Conservation (phyloP, 2,888 invertebrate genomes). For the Metallyticus violacea region DNA sequence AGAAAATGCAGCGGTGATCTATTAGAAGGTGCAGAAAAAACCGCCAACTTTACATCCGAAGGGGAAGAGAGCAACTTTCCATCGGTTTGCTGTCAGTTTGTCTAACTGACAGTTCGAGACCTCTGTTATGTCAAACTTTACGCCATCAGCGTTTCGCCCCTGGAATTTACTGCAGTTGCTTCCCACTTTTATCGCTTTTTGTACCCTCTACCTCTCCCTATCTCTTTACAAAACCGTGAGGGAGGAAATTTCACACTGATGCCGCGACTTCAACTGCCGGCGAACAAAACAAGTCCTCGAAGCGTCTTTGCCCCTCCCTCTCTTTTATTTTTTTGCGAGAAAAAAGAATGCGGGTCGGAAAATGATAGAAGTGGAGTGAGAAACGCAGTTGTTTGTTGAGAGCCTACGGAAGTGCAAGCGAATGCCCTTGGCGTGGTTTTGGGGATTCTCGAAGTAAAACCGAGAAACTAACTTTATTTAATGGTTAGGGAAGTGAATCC, state of each 20-base stretch:
- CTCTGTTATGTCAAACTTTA: background rate
- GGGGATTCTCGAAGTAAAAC: background rate
- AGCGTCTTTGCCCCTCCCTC: too few relatives aligned
- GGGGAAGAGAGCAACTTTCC: too few relatives aligned
- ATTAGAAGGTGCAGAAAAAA: background rate
- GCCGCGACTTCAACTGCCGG: too few relatives aligned
- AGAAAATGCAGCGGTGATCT: too few relatives aligned
- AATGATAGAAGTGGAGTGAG: too few relatives aligned
- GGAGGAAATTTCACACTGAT: too few relatives aligned
- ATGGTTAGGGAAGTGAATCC: background rate
- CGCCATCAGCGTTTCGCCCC: background rate
- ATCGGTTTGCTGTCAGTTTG: background rate
- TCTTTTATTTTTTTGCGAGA: too few relatives aligned
- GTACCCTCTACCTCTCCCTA: background rate
- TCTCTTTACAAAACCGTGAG: background rate
- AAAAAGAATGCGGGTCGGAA: background rate
- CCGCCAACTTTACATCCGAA: background rate
- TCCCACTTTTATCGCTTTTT: background rate
- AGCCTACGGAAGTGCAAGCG: background rate
- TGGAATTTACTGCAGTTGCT: background rate
- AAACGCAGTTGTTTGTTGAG: background rate
- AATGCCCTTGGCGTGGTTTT: background rate
- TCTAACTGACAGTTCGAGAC: background rate
- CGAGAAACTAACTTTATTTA: background rate
- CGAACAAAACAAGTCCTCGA: background rate